Evolutionary conservation across 2,888 invertebrate genomes (phyloP), one percentile per base, ranked within the genome.

Genomic region (Ectobius pallidus): DNA sequence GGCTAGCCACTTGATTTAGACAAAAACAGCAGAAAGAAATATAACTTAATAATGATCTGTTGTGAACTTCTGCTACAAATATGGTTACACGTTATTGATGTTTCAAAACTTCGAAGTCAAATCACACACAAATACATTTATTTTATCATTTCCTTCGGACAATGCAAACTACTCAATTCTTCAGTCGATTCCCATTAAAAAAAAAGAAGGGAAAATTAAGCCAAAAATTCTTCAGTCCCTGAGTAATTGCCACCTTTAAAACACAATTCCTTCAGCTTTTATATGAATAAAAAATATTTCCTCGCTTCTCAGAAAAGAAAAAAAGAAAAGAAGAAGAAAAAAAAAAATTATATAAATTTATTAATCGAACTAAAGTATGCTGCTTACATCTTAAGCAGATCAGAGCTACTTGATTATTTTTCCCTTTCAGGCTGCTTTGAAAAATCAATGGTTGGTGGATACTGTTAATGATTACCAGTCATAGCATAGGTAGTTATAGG

Each of bases 241-340:
- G 65, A 65, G 65, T 46, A 42, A 65, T n/a, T 65, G 44, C 65
- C 46, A 30, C 25, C 46, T 14, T 46, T 27, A 30, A 46, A 65
- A 22, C 30, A 65, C 44, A 27, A n/a, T 22, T 14, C 46, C 18
- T 44, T 44, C 44, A 46, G 22, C 22, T 16, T n/a, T 11, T 25
- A 14, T 39, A 65, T 18, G 27, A 65, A 46, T n/a, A 65, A 65
- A n/a, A 65, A 46, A 65, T 46, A 65, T 3, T 16, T n/a, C 46
- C 18, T 46, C n/a, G n/a, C 25, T 27, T 46, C 18, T 25, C 14
- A 65, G 25, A 65, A 44, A n/a, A 44, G 3, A 39, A 65, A n/a
- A 46, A n/a, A 22, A 27, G 16, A 46, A 44, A 42, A 22, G 7
- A 16, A n/a, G 20, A 25, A 32, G 30, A 61, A 61, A 32, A n/a